Evolutionary conservation across 2,113 vertebrate species (phyloP), one percentile per base, ranked within the genome.

Genomic region (Toxotes chatareus): DNA sequence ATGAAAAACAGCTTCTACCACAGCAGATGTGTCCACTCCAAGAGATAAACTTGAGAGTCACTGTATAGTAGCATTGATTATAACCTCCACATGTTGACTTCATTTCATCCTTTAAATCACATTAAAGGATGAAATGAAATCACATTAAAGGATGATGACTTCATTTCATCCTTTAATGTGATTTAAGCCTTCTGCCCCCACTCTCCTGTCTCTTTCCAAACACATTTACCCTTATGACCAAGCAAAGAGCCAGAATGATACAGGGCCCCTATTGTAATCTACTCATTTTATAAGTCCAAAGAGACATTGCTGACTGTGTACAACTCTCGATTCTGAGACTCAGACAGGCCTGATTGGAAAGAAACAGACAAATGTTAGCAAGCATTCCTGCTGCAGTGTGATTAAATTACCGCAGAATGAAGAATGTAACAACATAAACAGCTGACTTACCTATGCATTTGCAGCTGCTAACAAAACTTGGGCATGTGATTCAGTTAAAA

Each of bases 201-300:
- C 23, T 23, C 34, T 7, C 11, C 34, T 36, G 16, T 56, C 31
- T 21, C 13, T 34, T 67, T 70, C 31, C n/a, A 64, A 55, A 62
- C 75, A 72, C 44, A 62, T 70, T 73, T 17, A 73, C 21, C 42
- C 10, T 76, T 59, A 68, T 55, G 36, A 47, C 40, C 60, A 76
- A 60, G 56, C 17, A 16, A 36, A 64, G 60, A 69, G 13, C 19
- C 64, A 62, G 49, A 16, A 51, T 55, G 34, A 70, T 46, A 79
- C 76, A 87, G 23, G 34, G 76, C 53, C 38, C 75, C 46, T 44
- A 17, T 82, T 86, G 56, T 83, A 79, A 82, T 80, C 60, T 71
- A 13, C 55, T 76, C 9, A 42, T 11, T 73, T 87, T 42, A 63
- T 71, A 49, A 88, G 40, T n/a, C 32, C 31, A 40, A 19, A 63